These are phyloP conservation scores for Holothuria leucospilota DNA, from an alignment of 53 echinoderm and acorn worm genomes.

Conservation along the genomic window DNA sequence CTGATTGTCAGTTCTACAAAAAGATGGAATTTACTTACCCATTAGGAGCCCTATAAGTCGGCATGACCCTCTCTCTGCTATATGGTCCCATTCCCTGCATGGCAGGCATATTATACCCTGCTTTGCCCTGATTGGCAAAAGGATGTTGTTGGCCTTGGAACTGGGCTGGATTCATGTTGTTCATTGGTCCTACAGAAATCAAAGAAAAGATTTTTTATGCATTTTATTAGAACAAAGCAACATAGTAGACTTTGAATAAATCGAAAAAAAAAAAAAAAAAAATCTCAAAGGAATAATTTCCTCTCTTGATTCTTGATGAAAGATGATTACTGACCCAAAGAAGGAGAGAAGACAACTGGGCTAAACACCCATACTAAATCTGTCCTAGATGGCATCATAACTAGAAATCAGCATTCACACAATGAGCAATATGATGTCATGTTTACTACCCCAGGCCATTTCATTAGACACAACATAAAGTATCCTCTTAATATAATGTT, in stretches of 20 bases:
- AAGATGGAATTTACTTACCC: conserved; percentile 53
- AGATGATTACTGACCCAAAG: too few species aligned
- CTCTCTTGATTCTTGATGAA: too few species aligned
- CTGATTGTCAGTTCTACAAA: too few species aligned
- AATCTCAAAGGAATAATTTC: neutral
- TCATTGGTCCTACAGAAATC: conserved; percentile 60
- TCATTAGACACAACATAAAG: too few species aligned
- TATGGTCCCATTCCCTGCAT: conserved; percentile 94
- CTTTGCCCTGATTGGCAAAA: conserved; percentile 87
- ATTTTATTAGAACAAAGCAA: neutral
- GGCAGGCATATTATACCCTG: conserved; percentile 75
- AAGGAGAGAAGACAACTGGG: too few species aligned
- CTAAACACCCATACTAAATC: too few species aligned
- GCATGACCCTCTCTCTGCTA: conserved; percentile 67
- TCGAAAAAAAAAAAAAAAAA: too few species aligned
- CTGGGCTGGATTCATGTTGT: conserved; percentile 78
- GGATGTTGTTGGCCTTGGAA: conserved; percentile 87
- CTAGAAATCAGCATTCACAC: too few species aligned
- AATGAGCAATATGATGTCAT: too few species aligned
- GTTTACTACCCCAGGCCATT: too few species aligned
- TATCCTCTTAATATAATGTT: too few species aligned
- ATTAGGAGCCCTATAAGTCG: conserved; percentile 76
- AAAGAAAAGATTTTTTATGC: neutral
- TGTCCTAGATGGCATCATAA: too few species aligned
- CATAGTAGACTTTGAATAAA: neutral